Percentiles rank a stretch among this genome's conserved stretches.
Conservation (phyloP, 1,140 invertebrate genomes). For the Pogonognathellus flavescens region DNA sequence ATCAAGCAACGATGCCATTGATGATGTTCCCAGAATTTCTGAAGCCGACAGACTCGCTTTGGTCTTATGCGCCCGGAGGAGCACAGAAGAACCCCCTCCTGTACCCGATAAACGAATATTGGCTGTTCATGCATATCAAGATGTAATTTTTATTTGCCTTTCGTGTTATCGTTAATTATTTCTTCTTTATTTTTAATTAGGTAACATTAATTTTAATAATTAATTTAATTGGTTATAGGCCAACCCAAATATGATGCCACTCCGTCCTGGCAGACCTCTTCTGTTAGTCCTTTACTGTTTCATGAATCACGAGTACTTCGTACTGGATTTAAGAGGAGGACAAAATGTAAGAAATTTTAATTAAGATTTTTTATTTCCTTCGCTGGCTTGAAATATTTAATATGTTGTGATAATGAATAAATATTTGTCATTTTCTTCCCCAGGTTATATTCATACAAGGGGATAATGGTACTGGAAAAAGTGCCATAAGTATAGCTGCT, state of each 20-base stretch:
- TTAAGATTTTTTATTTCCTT: neutral
- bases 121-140: neutral
- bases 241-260: neutral
- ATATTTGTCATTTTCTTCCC: neutral
- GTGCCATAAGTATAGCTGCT: neutral
- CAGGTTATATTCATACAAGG: neutral
- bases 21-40: no score
- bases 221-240: neutral
- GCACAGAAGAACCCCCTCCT: neutral
- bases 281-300: neutral
- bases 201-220: neutral
- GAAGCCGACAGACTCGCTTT: no score
- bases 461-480: constrained; percentile 2
- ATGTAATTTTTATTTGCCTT: neutral
- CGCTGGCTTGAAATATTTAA: no score
- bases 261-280: neutral
- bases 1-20: no score
- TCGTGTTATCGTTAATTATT: neutral
- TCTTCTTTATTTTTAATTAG: neutral
- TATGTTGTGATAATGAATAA: no score
- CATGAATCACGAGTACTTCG: neutral
- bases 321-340: neutral
- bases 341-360: neutral
- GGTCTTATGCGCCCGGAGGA: no score
- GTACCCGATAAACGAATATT: neutral